Evolutionary conservation across 2,888 invertebrate genomes (phyloP).

Genomic region (Brachyptera risi): DNA sequence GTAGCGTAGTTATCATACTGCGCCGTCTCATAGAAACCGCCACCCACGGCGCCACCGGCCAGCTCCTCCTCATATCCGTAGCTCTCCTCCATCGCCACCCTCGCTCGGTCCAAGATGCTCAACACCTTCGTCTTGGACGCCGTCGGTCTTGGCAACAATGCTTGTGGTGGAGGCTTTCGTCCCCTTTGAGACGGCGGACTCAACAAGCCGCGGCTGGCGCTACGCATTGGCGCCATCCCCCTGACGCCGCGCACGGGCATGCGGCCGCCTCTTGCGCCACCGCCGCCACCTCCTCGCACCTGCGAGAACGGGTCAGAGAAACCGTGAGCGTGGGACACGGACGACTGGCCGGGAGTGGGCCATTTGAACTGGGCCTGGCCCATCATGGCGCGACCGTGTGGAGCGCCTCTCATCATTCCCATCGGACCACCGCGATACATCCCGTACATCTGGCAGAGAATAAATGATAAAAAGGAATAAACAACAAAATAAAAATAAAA

Average conservation of each 20-base stretch:
- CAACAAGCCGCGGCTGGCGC: conserved; percentile 38
- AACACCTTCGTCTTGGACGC: conserved; percentile 74
- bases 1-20: conserved; percentile 32
- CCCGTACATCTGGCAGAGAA: too few species aligned
- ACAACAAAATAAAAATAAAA: too few species aligned
- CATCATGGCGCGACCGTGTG: not conserved
- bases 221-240: conserved; percentile 42
- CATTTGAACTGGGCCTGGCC: not conserved
- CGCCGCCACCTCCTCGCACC: conserved; percentile 5
- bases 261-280: not conserved
- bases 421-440: too few species aligned
- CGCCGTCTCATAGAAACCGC: conserved; percentile 34
- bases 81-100: conserved; percentile 74
- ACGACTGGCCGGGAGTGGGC: conserved; percentile 1
- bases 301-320: not conserved
- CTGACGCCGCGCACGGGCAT: conserved; percentile 38
- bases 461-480: too few species aligned
- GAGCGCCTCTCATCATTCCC: too few species aligned
- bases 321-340: not conserved
- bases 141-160: conserved; percentile 45
- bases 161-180: conserved; percentile 50
- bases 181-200: conserved; percentile 43
- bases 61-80: conserved; percentile 30
- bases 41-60: conserved; percentile 20
- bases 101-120: conserved; percentile 77